These are phyloP conservation scores for Albula goreensis DNA, from an alignment of 2,113 vertebrate species.

Conservation along the genomic window DNA sequence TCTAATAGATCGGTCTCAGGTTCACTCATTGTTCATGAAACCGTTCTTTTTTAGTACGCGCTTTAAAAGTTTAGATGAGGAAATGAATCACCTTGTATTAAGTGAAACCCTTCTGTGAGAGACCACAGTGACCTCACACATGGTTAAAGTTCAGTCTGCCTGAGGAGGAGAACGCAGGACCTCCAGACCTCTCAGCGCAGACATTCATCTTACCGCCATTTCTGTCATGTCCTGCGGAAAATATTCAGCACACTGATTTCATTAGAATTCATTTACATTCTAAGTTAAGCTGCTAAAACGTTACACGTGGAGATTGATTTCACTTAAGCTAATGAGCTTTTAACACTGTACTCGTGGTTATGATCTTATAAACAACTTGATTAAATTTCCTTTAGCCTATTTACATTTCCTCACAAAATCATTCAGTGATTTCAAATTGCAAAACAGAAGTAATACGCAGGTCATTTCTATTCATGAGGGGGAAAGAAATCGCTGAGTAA, in stretches of 20 bases:
- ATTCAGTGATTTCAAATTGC: conserved; percentile 7
- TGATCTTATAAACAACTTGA: conserved; percentile 15
- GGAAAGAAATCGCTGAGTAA: neutral
- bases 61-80: too few species aligned
- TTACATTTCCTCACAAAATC: conserved; percentile 14
- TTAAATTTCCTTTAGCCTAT: conserved; percentile 16
- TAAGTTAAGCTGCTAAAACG: neutral
- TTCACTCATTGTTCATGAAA: too few species aligned
- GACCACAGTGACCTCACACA: neutral
- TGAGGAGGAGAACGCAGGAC: neutral
- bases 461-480: conserved; percentile 16
- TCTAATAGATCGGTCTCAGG: too few species aligned
- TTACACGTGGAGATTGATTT: neutral
- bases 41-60: too few species aligned
- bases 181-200: neutral
- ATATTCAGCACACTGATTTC: neutral
- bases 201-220: conserved; percentile 6
- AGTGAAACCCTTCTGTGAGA: too few species aligned
- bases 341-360: conserved; percentile 6
- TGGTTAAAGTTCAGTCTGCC: neutral
- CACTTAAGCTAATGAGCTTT: conserved; percentile 5
- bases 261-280: neutral
- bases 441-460: conserved; percentile 8
- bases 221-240: conserved; percentile 9
- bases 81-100: too few species aligned